Base-by-base conservation (phyloP, 2,888 invertebrate genomes). In the Nephrotoma flavescens region DNA sequence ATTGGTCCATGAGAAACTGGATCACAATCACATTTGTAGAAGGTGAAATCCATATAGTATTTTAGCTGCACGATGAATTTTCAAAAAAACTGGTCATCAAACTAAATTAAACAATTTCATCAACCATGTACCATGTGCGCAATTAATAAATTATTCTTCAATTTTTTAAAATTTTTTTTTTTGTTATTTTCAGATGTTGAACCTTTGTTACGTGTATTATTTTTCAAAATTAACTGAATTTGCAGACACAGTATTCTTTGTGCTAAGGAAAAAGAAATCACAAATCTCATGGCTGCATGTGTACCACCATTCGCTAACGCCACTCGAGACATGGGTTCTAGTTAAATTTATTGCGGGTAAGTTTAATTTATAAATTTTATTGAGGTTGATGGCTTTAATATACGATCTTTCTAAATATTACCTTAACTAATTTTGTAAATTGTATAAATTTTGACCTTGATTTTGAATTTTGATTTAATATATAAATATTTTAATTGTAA, bases 281-380 rank as follows among this genome's bases (percentile, higher is more conserved):
- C 98, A 98, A 92, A 95, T 98, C 86, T 96, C 96, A 1, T 96
- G 97, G 91, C 94, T 98, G 87, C 98, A 98, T 90, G 94, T 98
- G 90, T 97, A 98, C 90, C 98, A 98, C 91, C 98, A 98, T 90
- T 97, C 97, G 1, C 95, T 97, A 88, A 98, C 98, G 95, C 97
- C 98, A 0, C 93, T 97, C 93, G 95, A 96, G 89, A 96, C 97
- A 86, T 98, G 98, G 98, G 96, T 97, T 86, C 95, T 96, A 42
- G 96, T 97, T 11, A 97, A 97, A 91, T 98, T 96, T 90, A 95
- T 95, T 90, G 94, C 94, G 88, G 97, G 97, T 89, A 87, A 88
- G 89, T 89, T 41, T 9, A 41, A 0, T 12, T n/a, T 31, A 2
- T 5, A 2, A 4, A 41, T 15, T 15, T n/a, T 9, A 7, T 83